Base-by-base conservation (phyloP, 2,888 invertebrate genomes). In the Catocala nupta region DNA sequence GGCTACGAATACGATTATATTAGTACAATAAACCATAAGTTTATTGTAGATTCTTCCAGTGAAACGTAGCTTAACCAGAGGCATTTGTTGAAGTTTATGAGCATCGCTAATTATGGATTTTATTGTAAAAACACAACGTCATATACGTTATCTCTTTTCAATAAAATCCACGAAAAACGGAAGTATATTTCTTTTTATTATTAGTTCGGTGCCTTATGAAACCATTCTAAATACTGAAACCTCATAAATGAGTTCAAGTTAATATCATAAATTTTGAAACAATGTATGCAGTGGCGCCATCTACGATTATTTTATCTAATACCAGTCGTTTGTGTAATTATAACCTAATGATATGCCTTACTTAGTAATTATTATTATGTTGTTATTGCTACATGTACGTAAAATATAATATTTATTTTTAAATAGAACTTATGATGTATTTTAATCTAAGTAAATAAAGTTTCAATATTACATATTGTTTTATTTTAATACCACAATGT, bases 351-450 rank as follows among this genome's bases (percentile, higher is more conserved):
- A 25, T 47, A 50, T 57, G 59, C 47, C 25, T 52, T 57, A 70
- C 25, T 49, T 57, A 70, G 57, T 59, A 61, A 44, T 33, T 63
- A 63, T 25, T 25, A 25, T 34, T 13, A 34, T 11, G 11, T 25
- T 25, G 25, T 63, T 63, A 51, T 76, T 70, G 52, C 64, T 58
- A 56, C 43, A 59, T 67, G 59, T 71, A 73, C 63, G 65, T 74
- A 78, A 79, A 75, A 74, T 75, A 68, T 70, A 76, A 73, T 80
- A 81, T 79, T 82, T 81, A 81, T 79, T 80, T 74, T 77, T 77
- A 76, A 80, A 72, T 79, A 80, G 71, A 73, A 78, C 71, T 77
- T 81, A 81, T 73, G 70, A 77, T 65, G 57, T 60, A 70, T 55
- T 70, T 60, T 65, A 63, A 69, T 81, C 77, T 81, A 82, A 76